Conservation (phyloP, 1,140 invertebrate species). For the Bombyx mandarina region DNA sequence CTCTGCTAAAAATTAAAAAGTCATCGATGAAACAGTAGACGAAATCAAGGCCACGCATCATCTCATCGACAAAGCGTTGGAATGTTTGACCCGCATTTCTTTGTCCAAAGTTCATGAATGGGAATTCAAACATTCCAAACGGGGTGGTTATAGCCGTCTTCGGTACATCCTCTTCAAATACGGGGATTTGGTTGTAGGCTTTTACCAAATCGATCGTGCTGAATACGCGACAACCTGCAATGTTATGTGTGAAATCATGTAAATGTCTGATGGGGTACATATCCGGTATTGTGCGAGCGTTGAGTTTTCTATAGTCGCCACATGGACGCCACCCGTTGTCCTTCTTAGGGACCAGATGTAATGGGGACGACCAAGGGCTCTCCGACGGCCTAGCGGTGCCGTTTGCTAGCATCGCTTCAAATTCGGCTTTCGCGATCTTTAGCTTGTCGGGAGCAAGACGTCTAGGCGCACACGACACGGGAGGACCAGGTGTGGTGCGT, state of each 20-base stretch:
- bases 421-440: background rate
- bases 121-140: no score
- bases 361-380: background rate
- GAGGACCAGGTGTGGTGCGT: background rate
- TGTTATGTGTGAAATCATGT: background rate
- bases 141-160: no score
- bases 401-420: background rate
- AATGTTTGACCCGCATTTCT: no score
- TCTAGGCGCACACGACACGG: background rate
- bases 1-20: no score
- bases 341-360: background rate
- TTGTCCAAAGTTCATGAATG: no score
- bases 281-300: background rate
- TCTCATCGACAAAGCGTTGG: no score
- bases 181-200: no score
- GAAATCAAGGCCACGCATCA: no score
- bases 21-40: no score
- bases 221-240: background rate
- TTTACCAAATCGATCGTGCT: no score
- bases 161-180: no score
- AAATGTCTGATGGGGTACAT: background rate
- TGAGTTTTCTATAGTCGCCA: no score
- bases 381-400: background rate
- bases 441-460: background rate
- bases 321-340: background rate